phyloP scores from a whole-genome alignment of 2,113 vertebrate genomes.

The Australoheros scitulus region DNA sequence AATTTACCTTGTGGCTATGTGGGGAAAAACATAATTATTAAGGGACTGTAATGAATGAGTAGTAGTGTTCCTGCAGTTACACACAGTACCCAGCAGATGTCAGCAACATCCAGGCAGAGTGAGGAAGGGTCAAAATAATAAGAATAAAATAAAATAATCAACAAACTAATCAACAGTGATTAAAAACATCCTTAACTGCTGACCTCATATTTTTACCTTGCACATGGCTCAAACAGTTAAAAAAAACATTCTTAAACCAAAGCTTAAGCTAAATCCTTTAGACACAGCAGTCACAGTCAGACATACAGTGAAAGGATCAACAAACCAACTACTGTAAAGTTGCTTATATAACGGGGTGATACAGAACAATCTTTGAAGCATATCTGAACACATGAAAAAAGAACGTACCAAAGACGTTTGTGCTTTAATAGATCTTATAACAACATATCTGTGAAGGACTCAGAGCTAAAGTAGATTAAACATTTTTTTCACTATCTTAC shows the following conservation, averaged over 20 bases:
- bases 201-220: neutral
- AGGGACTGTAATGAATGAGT: neutral
- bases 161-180: neutral
- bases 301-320: neutral
- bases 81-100: slow-evolving; percentile 57
- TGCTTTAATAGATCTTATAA: neutral
- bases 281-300: neutral
- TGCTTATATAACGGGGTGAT: slow-evolving; percentile 12
- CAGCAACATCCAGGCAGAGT: slow-evolving; percentile 33
- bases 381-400: slow-evolving; percentile 23
- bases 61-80: slow-evolving; percentile 9
- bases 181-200: neutral
- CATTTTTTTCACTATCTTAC: rapidly evolving
- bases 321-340: neutral
- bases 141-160: neutral
- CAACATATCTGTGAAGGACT: neutral
- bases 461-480: neutral
- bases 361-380: neutral
- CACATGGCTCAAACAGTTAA: neutral
- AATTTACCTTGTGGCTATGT: neutral
- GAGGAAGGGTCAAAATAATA: neutral
- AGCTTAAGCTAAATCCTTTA: neutral
- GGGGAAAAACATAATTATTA: neutral
- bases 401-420: neutral
- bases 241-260: neutral